Conservation (phyloP, 2,888 invertebrate species). For the Aphidius colemani region DNA sequence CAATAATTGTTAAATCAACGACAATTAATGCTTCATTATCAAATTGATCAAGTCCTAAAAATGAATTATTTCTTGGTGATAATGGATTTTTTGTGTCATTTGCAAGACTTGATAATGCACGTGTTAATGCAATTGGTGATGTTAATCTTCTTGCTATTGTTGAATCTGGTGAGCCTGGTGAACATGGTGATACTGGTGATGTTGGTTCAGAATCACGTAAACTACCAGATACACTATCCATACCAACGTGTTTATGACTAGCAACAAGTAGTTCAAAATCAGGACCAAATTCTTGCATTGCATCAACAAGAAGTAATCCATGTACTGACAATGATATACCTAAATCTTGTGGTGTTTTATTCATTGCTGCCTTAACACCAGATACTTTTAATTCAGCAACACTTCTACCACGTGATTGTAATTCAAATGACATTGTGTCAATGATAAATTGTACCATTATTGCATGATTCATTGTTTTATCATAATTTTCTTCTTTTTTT, state of each 20-base stretch:
- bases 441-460: conserved; percentile 85
- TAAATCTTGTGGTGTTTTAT: conserved; percentile 75
- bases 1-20: conserved; percentile 80
- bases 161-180: conserved; percentile 74
- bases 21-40: conserved; percentile 77
- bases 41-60: conserved; percentile 50
- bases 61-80: conserved; percentile 47
- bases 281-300: conserved; percentile 91
- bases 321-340: conserved; percentile 86
- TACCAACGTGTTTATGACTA: conserved; percentile 91
- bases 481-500: conserved; percentile 49
- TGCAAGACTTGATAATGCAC: conserved; percentile 63
- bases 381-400: conserved; percentile 92
- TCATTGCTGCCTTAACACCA: conserved; percentile 79
- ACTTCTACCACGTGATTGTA: conserved; percentile 85
- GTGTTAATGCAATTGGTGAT: conserved; percentile 65
- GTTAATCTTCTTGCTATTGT: conserved; percentile 58
- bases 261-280: conserved; percentile 95
- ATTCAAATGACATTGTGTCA: conserved; percentile 78
- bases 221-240: conserved; percentile 94
- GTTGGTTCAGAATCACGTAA: conserved; percentile 90
- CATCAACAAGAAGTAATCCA: conserved; percentile 90
- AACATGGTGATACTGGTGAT: conserved; percentile 83
- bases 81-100: conserved; percentile 50
- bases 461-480: conserved; percentile 57